phyloP scores from a whole-genome alignment of 2,797 vertebrate genomes.

The Megaceryle alcyon region DNA sequence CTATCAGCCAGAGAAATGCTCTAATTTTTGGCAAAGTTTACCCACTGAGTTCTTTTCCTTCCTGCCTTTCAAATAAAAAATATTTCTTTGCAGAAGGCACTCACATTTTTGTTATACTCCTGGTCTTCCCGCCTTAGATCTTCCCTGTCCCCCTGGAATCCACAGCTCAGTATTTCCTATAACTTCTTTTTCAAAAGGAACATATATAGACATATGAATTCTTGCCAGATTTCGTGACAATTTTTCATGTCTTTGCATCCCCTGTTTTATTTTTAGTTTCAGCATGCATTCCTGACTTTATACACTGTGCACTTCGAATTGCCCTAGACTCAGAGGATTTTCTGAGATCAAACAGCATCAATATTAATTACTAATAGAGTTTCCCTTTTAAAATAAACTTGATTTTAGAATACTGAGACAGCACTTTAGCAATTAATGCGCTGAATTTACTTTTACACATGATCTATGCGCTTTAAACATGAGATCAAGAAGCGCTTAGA shows the following conservation, averaged over 20 bases:
- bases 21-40: slow-evolving; percentile 64
- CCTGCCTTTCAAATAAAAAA: slow-evolving; percentile 44
- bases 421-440: not conserved
- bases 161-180: slow-evolving; percentile 5
- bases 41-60: slow-evolving; percentile 23
- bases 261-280: slow-evolving; percentile 16
- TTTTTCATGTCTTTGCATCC: not conserved
- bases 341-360: slow-evolving; percentile 39
- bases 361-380: slow-evolving; percentile 48
- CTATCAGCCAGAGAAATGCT: slow-evolving; percentile 55
- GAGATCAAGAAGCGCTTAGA: not conserved
- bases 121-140: slow-evolving; percentile 17
- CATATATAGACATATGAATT: not conserved
- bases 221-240: not conserved
- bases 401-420: slow-evolving; percentile 22
- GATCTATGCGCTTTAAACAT: not conserved
- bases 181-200: not conserved
- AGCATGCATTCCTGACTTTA: slow-evolving; percentile 1
- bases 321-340: slow-evolving; percentile 30
- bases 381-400: slow-evolving; percentile 17
- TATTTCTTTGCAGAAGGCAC: not conserved
- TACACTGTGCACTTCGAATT: not conserved
- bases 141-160: not conserved
- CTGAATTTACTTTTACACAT: not conserved
- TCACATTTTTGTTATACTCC: slow-evolving; percentile 26